Evolutionary conservation across 2,797 vertebrate genomes (phyloP).

Genomic region (Botia kubotai): DNA sequence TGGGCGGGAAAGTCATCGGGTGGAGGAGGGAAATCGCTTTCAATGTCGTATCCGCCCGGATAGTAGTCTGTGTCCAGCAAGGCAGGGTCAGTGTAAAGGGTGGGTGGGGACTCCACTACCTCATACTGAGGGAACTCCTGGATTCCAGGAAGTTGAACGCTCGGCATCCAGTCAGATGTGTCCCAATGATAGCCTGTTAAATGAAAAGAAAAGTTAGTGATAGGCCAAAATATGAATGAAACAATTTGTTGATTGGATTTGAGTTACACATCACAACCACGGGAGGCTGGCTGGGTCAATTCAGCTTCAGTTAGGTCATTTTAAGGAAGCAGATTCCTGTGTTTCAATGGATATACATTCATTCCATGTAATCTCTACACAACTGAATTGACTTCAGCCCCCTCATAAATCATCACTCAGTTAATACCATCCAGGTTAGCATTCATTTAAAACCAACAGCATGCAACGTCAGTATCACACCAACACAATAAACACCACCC

Average conservation of each 20-base stretch:
- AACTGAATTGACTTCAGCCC: constrained; percentile 30
- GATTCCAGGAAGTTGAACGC: constrained; percentile 96
- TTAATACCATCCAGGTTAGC: constrained; percentile 60
- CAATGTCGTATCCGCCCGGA: constrained; percentile 96
- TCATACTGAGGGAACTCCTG: constrained; percentile 97
- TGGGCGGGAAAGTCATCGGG: constrained; percentile 90
- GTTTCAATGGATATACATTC: neutral
- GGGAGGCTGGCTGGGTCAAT: constrained; percentile 27
- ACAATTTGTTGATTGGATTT: constrained; percentile 4
- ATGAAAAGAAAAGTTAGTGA: constrained; percentile 2
- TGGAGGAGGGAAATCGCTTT: constrained; percentile 95
- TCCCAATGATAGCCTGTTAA: constrained; percentile 97
- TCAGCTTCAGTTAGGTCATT: constrained; percentile 8
- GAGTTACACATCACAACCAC: neutral
- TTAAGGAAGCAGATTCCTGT: neutral
- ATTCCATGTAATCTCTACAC: neutral
- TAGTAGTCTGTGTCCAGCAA: constrained; percentile 98
- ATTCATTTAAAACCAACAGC: constrained; percentile 62
- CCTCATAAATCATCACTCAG: constrained; percentile 11
- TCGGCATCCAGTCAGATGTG: constrained; percentile 99
- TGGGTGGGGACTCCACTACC: constrained; percentile 87
- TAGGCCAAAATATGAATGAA: neutral
- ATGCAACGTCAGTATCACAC: constrained; percentile 67
- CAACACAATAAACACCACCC: constrained; percentile 15
- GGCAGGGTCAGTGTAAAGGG: constrained; percentile 90